Base-by-base conservation (phyloP, 1,140 invertebrate species). In the Aphelenchoides fujianensis region DNA sequence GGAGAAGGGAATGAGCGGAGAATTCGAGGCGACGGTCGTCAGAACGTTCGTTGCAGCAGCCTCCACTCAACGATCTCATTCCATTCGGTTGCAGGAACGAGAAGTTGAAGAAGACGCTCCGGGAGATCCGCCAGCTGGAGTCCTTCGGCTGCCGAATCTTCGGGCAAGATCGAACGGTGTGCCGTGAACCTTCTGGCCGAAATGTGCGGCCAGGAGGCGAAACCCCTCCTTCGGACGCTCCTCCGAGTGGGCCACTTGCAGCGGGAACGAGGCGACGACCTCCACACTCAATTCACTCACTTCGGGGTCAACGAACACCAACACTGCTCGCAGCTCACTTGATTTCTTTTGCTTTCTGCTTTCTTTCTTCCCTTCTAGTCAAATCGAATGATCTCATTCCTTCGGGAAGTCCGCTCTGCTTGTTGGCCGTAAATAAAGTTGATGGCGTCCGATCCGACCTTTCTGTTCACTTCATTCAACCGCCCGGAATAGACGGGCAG, bases 231-330 rank as follows among this genome's bases (percentile, higher is more conserved):
- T 16, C 5, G 34, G 23, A 59, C 55, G 28, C 19, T 59, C 5
- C 23, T 59, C 27, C 28, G 55, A 59, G 23, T 59, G 5, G 55
- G 55, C 12, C 55, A 59, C 34, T 59, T 59, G 55, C 28, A 32
- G 23, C 55, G 55, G 34, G 55, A 59, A 59, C 55, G 55, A 7
- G 55, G 55, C 34, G 55, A 59, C 55, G 5, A 59, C 7, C 5
- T 59, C 12, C 5, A 59, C 34, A 5, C 28, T 5, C 55, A 59
- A 32, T 59, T 59, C 23, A 32, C 7, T 16, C 12, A 5, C 23
- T 5, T 30, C 23, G 23, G 34, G 19, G 19, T 59, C 19, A 19
- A 7, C 12, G 55, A 59, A 23, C 55, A 59, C 55, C 5, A 5
- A 23, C 12, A 27, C 23, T 59, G 55, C 34, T 48, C 41, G 23